A percentile compares a stretch with the other conserved stretches of the same genome.
Evolutionary conservation across 2,797 vertebrate species (phyloP).

Genomic region (Helostoma temminkii): DNA sequence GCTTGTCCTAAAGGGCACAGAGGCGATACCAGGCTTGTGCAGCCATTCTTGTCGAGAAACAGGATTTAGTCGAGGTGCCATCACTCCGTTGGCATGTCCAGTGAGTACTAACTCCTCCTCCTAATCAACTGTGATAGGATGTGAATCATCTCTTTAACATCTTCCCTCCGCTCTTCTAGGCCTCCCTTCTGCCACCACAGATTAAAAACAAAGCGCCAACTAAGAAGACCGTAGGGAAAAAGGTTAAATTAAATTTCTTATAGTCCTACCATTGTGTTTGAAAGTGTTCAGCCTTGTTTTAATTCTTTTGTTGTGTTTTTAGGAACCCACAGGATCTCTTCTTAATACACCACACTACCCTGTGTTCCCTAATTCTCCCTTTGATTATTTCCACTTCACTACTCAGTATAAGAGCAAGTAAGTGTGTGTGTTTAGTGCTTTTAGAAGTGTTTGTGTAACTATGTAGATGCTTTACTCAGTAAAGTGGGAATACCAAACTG

Average conservation of each 20-base stretch:
- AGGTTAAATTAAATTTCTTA: slow-evolving; percentile 46
- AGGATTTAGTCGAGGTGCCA: slow-evolving; percentile 65
- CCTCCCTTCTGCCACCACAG: slow-evolving; percentile 26
- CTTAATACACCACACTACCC: slow-evolving; percentile 58
- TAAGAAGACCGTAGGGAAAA: slow-evolving; percentile 49
- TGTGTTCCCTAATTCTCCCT: slow-evolving; percentile 45
- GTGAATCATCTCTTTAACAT: slow-evolving; percentile 2
- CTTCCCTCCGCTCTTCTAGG: slow-evolving; percentile 45
- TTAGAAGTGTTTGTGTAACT: neutral
- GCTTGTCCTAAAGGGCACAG: slow-evolving; percentile 55
- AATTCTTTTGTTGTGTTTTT: slow-evolving; percentile 39
- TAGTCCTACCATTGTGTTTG: neutral
- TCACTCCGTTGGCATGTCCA: slow-evolving; percentile 41
- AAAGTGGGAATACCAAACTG: neutral
- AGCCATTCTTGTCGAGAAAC: slow-evolving; percentile 52
- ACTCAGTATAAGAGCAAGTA: slow-evolving; percentile 71
- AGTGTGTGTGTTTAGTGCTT: slow-evolving; percentile 51
- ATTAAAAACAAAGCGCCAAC: slow-evolving; percentile 13
- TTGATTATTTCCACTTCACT: slow-evolving; percentile 61
- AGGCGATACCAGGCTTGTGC: slow-evolving; percentile 32
- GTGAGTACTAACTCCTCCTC: slow-evolving; percentile 60
- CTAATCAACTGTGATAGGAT: neutral
- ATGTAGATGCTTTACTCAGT: neutral
- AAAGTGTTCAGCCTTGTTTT: neutral
- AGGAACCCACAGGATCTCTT: slow-evolving; percentile 70